Conservation (phyloP, 2,888 invertebrate genomes). For the Steromphala cineraria region DNA sequence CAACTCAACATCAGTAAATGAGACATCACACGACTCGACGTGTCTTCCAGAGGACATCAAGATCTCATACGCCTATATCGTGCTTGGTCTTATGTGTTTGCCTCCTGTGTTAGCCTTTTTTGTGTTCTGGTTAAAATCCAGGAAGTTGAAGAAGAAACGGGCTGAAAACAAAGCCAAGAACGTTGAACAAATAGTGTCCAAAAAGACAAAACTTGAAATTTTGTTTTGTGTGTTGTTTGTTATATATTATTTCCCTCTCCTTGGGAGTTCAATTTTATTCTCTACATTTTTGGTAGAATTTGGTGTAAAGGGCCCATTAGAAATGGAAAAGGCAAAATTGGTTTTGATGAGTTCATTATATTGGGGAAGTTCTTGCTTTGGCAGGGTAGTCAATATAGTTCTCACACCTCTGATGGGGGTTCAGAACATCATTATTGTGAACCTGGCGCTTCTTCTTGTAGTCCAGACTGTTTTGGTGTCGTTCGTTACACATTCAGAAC, state of each 20-base stretch:
- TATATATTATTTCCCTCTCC: neutral
- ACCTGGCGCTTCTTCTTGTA: neutral
- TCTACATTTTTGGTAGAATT: conserved; percentile 3
- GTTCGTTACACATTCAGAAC: neutral
- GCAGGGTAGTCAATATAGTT: neutral
- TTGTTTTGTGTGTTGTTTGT: conserved; percentile 2
- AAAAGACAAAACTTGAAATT: neutral
- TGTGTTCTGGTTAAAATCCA: neutral
- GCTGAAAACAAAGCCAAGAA: neutral
- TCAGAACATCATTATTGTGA: neutral
- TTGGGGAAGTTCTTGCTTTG: neutral
- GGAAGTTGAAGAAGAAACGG: no score
- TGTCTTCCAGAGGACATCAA: neutral
- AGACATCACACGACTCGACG: neutral
- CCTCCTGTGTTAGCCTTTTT: neutral
- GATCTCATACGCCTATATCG: neutral
- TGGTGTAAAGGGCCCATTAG: neutral
- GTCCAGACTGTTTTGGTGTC: neutral
- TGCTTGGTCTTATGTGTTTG: neutral
- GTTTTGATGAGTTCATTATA: neutral
- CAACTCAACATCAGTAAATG: neutral
- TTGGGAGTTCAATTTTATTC: neutral
- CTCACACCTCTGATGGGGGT: neutral
- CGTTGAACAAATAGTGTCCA: neutral
- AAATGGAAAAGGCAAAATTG: neutral